Percentiles rank a stretch among this genome's conserved stretches.
These are phyloP conservation scores for Olivierus martensii DNA, from an alignment of 1,140 invertebrate species.

Conservation along the genomic window DNA sequence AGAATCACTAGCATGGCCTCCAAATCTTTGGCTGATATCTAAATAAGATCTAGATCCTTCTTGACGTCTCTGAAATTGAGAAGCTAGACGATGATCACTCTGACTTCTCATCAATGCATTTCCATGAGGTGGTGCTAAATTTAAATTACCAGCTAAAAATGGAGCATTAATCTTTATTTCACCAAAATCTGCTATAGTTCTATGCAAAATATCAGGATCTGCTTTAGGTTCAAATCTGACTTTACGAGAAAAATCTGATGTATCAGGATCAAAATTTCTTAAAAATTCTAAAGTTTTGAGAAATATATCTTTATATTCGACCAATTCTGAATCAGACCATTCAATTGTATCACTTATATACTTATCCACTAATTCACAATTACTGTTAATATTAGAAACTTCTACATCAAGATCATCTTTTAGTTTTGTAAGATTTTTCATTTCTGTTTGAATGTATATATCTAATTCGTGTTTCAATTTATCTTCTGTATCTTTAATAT, in stretches of 20 bases:
- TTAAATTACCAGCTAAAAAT: not conserved
- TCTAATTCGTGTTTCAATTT: conserved; percentile 82
- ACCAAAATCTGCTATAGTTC: conserved; percentile 48
- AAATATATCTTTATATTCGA: conserved; percentile 88
- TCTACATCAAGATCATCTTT: conserved; percentile 86
- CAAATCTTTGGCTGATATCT: not conserved
- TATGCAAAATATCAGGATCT: conserved; percentile 14
- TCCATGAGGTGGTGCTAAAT: conserved; percentile 6
- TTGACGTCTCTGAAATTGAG: not conserved
- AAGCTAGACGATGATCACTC: conserved; percentile 73
- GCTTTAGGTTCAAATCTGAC: conserved; percentile 45
- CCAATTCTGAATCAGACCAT: conserved; percentile 37
- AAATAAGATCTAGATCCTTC: not conserved
- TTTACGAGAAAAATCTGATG: conserved; percentile 61
- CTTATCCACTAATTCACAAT: conserved; percentile 86
- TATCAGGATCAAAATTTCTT: conserved; percentile 81
- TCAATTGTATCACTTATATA: conserved; percentile 61
- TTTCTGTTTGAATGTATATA: conserved; percentile 64
- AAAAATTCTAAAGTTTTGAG: conserved; percentile 77
- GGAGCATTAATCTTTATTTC: conserved; percentile 54
- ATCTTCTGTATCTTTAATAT: conserved; percentile 39
- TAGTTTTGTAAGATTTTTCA: conserved; percentile 60
- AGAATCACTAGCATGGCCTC: not conserved
- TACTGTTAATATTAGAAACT: conserved; percentile 80
- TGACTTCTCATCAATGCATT: conserved; percentile 66